phyloP scores from a whole-genome alignment of 2,888 invertebrate species.

The Drosophila anomelani region DNA sequence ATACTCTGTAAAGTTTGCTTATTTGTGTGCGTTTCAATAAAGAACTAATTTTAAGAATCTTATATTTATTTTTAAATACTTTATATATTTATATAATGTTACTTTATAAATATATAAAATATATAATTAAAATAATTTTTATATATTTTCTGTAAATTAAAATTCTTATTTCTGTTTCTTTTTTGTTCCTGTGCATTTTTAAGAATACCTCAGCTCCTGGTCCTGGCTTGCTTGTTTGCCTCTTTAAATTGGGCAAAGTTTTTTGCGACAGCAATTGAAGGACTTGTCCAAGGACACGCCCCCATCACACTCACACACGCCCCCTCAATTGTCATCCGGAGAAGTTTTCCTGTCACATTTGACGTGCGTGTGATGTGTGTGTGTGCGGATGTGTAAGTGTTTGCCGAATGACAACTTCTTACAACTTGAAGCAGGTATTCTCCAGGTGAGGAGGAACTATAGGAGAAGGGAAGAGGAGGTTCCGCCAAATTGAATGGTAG shows the following conservation, averaged over 20 bases:
- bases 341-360: conserved; percentile 64
- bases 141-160: too few relatives aligned
- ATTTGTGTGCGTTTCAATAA: not conserved
- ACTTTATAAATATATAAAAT: not conserved
- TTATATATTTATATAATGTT: too few relatives aligned
- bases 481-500: conserved; percentile 30
- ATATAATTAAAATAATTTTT: not conserved
- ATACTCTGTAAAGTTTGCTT: not conserved
- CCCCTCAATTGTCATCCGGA: conserved; percentile 68
- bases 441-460: conserved; percentile 5
- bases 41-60: too few relatives aligned
- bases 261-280: conserved; percentile 44
- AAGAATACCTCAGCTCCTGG: not conserved
- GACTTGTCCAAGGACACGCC: conserved; percentile 44
- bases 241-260: conserved; percentile 40
- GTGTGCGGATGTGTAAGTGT: conserved; percentile 17
- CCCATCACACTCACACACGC: conserved; percentile 44
- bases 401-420: conserved; percentile 35
- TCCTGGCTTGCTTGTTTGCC: conserved; percentile 2
- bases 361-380: conserved; percentile 47
- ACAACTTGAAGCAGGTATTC: conserved; percentile 30
- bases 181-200: conserved; percentile 16
- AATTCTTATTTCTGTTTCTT: not conserved
- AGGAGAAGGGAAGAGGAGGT: not conserved
- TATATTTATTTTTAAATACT: too few relatives aligned